phyloP scores from a whole-genome alignment of 1,140 invertebrate genomes.

The Drosophila kikkawai region DNA sequence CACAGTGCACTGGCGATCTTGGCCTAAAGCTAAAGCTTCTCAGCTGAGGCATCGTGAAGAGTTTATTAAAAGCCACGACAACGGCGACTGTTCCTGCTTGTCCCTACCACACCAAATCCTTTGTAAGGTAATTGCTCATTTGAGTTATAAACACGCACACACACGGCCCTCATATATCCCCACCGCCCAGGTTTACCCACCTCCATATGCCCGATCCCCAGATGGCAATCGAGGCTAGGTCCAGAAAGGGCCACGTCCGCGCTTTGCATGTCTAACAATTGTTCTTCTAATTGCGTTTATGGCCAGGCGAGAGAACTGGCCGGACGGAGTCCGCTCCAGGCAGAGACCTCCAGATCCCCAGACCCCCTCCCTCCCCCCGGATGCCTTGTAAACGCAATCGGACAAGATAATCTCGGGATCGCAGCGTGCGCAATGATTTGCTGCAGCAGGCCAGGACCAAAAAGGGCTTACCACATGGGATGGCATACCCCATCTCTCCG shows the following conservation, averaged over 20 bases:
- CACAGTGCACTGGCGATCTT: conserved; percentile 26
- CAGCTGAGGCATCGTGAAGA: conserved; percentile 59
- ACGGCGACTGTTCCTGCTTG: conserved; percentile 25
- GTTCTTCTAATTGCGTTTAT: conserved; percentile 84
- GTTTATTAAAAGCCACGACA: conserved; percentile 77
- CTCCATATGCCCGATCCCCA: conserved; percentile 26
- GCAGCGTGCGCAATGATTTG: conserved; percentile 54
- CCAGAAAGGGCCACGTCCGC: conserved; percentile 48
- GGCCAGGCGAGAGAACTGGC: conserved; percentile 52
- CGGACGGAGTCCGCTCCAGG: conserved; percentile 46
- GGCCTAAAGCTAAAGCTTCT: conserved; percentile 19
- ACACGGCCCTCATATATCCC: conserved; percentile 17
- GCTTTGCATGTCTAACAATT: conserved; percentile 84
- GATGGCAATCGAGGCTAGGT: conserved; percentile 70
- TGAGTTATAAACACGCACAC: conserved; percentile 83
- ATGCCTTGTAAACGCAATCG: conserved; percentile 79
- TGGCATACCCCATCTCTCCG: conserved; percentile 7
- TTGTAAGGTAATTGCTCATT: conserved; percentile 82
- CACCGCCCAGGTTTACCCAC: not conserved
- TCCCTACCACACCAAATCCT: conserved; percentile 57
- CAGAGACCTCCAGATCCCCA: conserved; percentile 8
- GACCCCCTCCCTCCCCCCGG: not conserved
- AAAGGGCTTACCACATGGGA: conserved; percentile 51
- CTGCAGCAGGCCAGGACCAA: conserved; percentile 39
- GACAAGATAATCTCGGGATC: conserved; percentile 78